Evolutionary conservation across 2,888 invertebrate species (phyloP).

Genomic region (Xanthorhoe spadicearia): DNA sequence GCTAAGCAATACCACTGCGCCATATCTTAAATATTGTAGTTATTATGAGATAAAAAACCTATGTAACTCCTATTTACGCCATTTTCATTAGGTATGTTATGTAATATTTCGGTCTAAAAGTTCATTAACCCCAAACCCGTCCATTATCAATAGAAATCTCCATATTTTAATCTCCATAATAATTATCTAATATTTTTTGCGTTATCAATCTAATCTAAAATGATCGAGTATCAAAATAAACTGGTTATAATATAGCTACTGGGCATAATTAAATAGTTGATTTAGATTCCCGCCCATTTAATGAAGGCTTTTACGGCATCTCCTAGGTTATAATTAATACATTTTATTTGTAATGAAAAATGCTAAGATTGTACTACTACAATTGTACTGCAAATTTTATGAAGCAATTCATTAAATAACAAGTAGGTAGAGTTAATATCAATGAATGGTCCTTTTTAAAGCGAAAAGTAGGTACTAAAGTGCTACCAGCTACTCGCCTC

Average conservation of each 20-base stretch:
- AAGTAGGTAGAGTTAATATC: no score
- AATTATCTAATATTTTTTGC: slow-evolving; percentile 19
- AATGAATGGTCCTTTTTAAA: no score
- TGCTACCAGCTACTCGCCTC: no score
- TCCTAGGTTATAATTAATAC: slow-evolving; percentile 31
- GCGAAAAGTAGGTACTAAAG: no score
- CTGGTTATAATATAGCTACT: slow-evolving; percentile 38
- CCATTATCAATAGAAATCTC: slow-evolving; percentile 4
- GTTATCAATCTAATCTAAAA: slow-evolving; percentile 27
- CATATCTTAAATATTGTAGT: no score
- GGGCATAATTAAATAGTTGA: slow-evolving; percentile 40
- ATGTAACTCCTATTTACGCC: no score
- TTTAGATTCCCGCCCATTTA: slow-evolving; percentile 42
- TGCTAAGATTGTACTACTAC: not conserved
- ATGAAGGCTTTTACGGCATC: slow-evolving; percentile 28
- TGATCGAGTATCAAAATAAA: slow-evolving; percentile 26
- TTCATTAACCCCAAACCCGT: slow-evolving; percentile 10
- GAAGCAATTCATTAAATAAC: not conserved
- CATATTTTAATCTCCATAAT: slow-evolving; percentile 4
- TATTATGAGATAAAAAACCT: no score
- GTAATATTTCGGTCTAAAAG: slow-evolving; percentile 4
- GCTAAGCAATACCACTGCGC: no score
- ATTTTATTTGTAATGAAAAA: slow-evolving; percentile 15
- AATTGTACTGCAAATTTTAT: not conserved
- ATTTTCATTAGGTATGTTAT: not conserved